phyloP scores from a whole-genome alignment of 2,797 vertebrate species.

The Neosalanx taihuensis region DNA sequence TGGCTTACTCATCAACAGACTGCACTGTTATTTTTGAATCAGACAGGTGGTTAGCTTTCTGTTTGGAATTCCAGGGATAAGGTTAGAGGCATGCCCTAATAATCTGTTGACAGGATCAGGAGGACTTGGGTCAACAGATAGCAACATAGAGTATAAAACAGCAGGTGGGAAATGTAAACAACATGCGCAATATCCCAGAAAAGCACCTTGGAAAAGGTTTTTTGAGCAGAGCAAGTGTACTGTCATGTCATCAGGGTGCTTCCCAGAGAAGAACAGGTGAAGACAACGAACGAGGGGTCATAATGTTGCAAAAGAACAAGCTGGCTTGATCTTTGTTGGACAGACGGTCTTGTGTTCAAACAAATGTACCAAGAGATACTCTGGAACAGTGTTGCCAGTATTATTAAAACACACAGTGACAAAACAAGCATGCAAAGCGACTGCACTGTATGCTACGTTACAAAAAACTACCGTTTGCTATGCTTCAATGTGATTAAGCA shows the following conservation, averaged over 20 bases:
- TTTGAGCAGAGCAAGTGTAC: too few species aligned
- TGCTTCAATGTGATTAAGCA: slow-evolving; percentile 6
- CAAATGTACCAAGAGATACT: slow-evolving; percentile 10
- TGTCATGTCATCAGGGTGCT: background rate
- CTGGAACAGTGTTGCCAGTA: background rate
- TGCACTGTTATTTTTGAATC: too few species aligned
- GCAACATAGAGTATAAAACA: background rate
- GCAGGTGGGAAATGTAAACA: background rate
- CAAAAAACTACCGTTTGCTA: too few species aligned
- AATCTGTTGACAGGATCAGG: slow-evolving; percentile 22
- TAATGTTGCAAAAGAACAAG: background rate
- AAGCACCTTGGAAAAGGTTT: background rate
- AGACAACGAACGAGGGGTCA: background rate
- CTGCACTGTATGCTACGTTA: background rate
- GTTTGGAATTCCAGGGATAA: background rate
- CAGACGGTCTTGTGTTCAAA: slow-evolving; percentile 19
- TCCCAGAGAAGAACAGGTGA: slow-evolving; percentile 9
- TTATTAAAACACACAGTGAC: background rate
- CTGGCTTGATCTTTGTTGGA: background rate
- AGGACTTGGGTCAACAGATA: background rate
- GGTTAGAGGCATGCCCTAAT: slow-evolving; percentile 2
- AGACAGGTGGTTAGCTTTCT: too few species aligned
- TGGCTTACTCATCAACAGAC: too few species aligned
- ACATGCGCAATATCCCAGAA: background rate
- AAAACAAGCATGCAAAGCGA: background rate